These are phyloP conservation scores for Cichladusa arquata DNA, from an alignment of 2,113 vertebrate species.

Conservation along the genomic window DNA sequence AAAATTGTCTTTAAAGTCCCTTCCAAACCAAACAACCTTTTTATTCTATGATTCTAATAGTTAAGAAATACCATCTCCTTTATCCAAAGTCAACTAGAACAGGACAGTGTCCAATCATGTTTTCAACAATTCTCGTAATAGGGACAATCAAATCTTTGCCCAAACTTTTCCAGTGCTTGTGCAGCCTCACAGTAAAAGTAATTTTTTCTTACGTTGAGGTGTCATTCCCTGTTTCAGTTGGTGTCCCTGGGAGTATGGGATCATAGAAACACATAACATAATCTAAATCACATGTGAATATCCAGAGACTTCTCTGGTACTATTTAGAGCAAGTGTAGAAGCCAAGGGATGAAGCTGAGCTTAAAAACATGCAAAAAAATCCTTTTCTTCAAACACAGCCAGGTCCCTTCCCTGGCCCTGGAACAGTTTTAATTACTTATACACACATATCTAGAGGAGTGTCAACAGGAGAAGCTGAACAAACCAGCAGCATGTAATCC, in stretches of 20 bases:
- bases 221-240: neutral
- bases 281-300: neutral
- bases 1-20: fast-evolving
- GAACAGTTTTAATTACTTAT: neutral
- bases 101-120: neutral
- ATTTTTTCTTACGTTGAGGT: neutral
- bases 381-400: neutral
- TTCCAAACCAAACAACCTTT: neutral
- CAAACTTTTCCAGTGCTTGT: neutral
- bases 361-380: neutral
- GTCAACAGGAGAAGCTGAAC: neutral
- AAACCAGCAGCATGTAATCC: neutral
- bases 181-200: neutral
- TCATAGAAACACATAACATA: neutral
- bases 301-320: neutral
- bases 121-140: neutral
- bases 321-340: neutral
- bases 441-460: neutral
- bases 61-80: neutral
- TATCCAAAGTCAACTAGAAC: neutral
- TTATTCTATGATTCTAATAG: neutral
- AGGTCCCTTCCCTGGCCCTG: neutral
- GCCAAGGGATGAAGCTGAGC: neutral
- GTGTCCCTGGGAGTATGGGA: neutral
- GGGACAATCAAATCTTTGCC: neutral